Evolutionary conservation across 2,797 vertebrate species (phyloP).

Genomic region (Spheniscus humboldti): DNA sequence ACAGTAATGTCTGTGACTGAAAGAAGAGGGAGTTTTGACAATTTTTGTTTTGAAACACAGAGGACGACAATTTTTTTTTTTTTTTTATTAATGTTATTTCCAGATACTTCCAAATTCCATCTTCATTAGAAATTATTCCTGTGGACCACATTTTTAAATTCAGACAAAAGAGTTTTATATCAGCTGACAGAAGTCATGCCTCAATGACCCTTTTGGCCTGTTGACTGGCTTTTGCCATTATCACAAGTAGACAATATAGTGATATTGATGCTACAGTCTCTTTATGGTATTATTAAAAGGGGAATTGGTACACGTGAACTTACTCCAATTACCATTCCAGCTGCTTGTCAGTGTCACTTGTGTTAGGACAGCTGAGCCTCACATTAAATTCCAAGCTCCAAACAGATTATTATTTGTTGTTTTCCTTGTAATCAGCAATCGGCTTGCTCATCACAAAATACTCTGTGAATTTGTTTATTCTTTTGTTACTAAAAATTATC

Average conservation of each 20-base stretch:
- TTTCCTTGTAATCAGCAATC: constrained; percentile 23
- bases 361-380: constrained; percentile 39
- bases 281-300: background rate
- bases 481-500: background rate
- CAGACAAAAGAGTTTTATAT: background rate
- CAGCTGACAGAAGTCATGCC: background rate
- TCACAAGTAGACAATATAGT: background rate
- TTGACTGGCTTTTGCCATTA: background rate
- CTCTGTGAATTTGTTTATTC: background rate
- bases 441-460: background rate
- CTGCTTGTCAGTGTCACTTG: constrained; percentile 52
- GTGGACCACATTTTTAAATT: background rate
- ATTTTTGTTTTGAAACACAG: background rate
- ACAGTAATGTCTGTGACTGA: background rate
- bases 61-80: background rate
- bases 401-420: constrained; percentile 34
- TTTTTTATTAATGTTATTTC: background rate
- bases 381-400: background rate
- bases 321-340: constrained; percentile 69
- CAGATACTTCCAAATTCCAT: background rate
- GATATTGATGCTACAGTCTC: background rate
- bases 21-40: background rate
- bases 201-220: background rate
- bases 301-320: background rate
- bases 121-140: background rate